Evolutionary conservation across 1,140 invertebrate species (phyloP), one percentile per base, ranked within the genome.

Genomic region (Pinna nobilis): DNA sequence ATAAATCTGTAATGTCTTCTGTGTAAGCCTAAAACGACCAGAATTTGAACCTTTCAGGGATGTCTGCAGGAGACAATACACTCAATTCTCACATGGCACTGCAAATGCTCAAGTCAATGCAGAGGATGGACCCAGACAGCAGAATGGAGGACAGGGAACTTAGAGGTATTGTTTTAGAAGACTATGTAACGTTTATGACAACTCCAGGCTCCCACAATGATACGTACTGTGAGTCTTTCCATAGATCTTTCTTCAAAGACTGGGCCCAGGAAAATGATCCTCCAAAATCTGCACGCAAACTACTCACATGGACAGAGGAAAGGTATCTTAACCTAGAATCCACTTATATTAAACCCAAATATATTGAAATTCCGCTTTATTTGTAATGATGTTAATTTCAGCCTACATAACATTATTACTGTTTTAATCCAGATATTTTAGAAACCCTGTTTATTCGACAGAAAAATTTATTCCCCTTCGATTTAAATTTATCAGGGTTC

Each of bases 181-280:
- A 81, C 15, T 86, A 86, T 71, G 84, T 86, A 2, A 74, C 74
- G 41, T 84, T 86, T 70, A 84, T 86, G 84, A 86, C 84, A n/a
- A 84, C 84, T 13, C 84, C 84, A 3, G 74, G 77, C 2, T 67
- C 79, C 7, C 84, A 86, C 57, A 82, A 83, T 63, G 84, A 86
- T 53, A 84, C 83, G 1, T 86, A 86, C 70, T 82, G 82, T 9
- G 84, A 86, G 50, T 86, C 84, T 7, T 84, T 82, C 57, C 84
- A 86, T 28, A 61, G 84, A 53, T 67, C 79, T 25, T 86, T 86
- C 51, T 86, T 86, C 74, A 84, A 81, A 51, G 84, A 84, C 60
- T 86, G 84, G 84, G 41, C 70, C 3, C 13, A n/a, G 6, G 53
- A 51, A 33, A 44, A 74, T 11, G 69, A 64, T 28, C 66, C 63